Base-by-base conservation (phyloP, 2,888 invertebrate genomes). In the Hesperia comma region DNA sequence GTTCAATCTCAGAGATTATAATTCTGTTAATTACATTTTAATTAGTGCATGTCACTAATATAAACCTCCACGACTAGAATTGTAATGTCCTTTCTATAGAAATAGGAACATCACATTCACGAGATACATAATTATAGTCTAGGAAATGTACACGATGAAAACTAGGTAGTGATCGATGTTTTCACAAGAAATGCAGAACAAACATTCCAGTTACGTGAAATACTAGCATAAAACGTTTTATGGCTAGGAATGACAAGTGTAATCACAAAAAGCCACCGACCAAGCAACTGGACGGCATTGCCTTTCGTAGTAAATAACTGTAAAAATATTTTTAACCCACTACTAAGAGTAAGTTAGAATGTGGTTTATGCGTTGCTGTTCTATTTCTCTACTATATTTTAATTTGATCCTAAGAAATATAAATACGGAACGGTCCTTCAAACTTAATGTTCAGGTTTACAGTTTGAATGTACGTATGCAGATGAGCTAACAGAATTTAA, bases 241-340 rank as follows among this genome's bases (percentile, higher is more conserved):
- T 56, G 46, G 55, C 17, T 0, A 32, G 56, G 46, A 19, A 56
- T 33, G 56, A 55, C 46, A 33, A 46, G 46, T 33, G 19, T 33
- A 63, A 56, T 56, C 33, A 46, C 55, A 63, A 63, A 63, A 63
- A 63, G 33, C 46, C 33, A n/a, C 54, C 26, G 6, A 43, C 55
- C 37, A 62, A 63, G 37, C 19, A 12, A 33, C 49, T 21, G 14
- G 37, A 14, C 49, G 57, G 46, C 19, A 56, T 46, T 21, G 26
- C 37, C 56, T 57, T 63, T 63, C 46, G 40, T 56, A 63, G 63
- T 12, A 56, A 57, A 63, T 63, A 57, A 37, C 63, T 49, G 57
- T 63, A 26, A 37, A 37, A 14, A 62, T 37, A 61, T 55, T 62
- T 54, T 62, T 40, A 26, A 32, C 55, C 55, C 33, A 21, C 8